Percentiles rank a stretch among this genome's conserved stretches.
phyloP scores from a whole-genome alignment of 2,888 invertebrate genomes.

The Sinodicranocentrus sp. region DNA sequence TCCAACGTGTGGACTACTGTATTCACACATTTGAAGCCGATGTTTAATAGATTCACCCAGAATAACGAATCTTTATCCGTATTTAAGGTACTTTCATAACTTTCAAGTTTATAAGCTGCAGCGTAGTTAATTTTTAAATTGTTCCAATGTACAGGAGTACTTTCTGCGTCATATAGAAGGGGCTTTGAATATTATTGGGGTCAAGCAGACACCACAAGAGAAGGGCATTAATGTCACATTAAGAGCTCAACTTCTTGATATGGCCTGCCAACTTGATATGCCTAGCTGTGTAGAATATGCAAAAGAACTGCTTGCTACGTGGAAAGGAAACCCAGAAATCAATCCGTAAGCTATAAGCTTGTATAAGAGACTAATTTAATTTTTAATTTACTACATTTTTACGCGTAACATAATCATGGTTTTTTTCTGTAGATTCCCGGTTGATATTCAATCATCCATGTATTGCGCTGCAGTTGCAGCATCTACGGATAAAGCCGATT shows the following conservation, averaged over 20 bases:
- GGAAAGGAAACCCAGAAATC: conserved; percentile 44
- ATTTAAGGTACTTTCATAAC: neutral
- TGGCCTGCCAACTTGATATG: conserved; percentile 64
- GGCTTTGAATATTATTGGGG: conserved; percentile 57
- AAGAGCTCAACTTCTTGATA: conserved; percentile 49
- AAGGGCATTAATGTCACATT: conserved; percentile 47
- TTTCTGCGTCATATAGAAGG: conserved; percentile 62
- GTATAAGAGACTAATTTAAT: too few relatives aligned
- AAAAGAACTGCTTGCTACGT: conserved; percentile 44
- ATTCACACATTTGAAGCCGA: neutral
- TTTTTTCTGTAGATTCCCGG: conserved; percentile 44
- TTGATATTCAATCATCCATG: conserved; percentile 61
- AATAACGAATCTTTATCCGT: conserved; percentile 7
- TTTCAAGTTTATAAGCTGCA: neutral
- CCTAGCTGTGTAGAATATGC: conserved; percentile 57
- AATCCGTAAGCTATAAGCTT: conserved; percentile 60
- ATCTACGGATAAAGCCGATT: too few relatives aligned
- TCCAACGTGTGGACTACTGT: conserved; percentile 62
- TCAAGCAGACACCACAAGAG: conserved; percentile 60
- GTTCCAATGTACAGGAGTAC: conserved; percentile 46
- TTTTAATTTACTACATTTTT: too few relatives aligned
- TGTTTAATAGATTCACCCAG: conserved; percentile 64
- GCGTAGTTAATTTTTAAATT: neutral
- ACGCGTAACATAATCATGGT: too few relatives aligned
- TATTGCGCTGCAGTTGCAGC: too few relatives aligned